phyloP scores from a whole-genome alignment of 2,797 vertebrate genomes.

The Crypturellus tataupa region DNA sequence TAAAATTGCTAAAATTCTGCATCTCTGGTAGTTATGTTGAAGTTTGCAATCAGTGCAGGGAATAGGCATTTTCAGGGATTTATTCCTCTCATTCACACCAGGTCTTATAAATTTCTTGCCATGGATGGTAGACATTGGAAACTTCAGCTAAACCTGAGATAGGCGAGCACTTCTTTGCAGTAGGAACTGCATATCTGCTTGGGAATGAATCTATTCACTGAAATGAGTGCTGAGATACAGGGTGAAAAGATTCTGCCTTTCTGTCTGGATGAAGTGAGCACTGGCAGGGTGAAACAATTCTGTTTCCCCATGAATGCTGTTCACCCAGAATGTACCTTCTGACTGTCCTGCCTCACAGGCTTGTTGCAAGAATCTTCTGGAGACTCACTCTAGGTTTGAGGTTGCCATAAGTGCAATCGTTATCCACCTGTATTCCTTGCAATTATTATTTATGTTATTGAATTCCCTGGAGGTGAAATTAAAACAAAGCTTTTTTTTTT shows the following conservation, averaged over 20 bases:
- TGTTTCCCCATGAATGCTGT: background rate
- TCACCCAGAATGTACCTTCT: background rate
- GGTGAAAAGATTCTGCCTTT: background rate
- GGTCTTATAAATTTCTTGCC: background rate
- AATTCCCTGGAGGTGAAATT: slow-evolving; percentile 69
- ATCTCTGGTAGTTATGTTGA: background rate
- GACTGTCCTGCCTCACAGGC: background rate
- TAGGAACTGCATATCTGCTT: background rate
- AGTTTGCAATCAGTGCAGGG: background rate
- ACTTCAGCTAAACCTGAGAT: background rate
- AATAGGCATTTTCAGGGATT: background rate
- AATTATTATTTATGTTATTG: slow-evolving; percentile 58
- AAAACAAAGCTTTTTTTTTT: slow-evolving; percentile 13
- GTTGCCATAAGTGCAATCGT: background rate
- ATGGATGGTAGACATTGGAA: background rate
- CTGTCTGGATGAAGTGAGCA: background rate
- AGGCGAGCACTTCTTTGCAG: background rate
- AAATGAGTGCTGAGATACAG: background rate
- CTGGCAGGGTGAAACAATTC: background rate
- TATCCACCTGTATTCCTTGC: slow-evolving; percentile 53
- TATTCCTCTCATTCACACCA: background rate
- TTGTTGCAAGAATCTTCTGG: background rate
- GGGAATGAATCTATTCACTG: background rate
- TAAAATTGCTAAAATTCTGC: background rate
- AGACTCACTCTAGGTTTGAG: background rate